Evolutionary conservation across 2,113 vertebrate genomes (phyloP), one percentile per base, ranked within the genome.

Genomic region (Engraulis encrasicolus): DNA sequence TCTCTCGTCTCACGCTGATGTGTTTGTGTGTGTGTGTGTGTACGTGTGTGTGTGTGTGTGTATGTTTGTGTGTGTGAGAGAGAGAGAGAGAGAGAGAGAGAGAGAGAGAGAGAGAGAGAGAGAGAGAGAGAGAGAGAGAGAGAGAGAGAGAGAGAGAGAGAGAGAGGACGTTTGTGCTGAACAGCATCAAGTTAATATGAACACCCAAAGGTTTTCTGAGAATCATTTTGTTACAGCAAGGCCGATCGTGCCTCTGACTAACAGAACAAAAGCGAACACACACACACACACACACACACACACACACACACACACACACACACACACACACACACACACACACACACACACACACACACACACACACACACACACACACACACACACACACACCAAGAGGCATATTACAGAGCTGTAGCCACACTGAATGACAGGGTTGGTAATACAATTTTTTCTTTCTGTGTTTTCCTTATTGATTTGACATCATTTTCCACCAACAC

Each of bases 141-240:
- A n/a, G n/a, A n/a, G n/a, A n/a, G 83, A 84, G 87, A 90, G 61
- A 52, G 18, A 40, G 82, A 82, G 50, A 36, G 49, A 31, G 80
- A 79, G 77, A 45, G 40, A 45, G 40, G 40, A 45, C 40, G 40
- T 45, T n/a, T 45, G 66, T 74, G 66, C 27, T 31, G 31, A 74
- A 74, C 27, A 15, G 66, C 66, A 36, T 36, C 66, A 36, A 34
- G 66, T 36, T 74, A 17, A 36, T 74, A 74, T 74, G 66, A 14
- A 74, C 15, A 17, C 27, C 15, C 27, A 31, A 74, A 12, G 66
- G n/a, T n/a, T 34, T 3, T 15, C 31, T 14, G 27, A 31, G 66
- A 74, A 31, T 27, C 31, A n/a, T 74, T 34, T 36, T 23, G 7
- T 66, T 66, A 66, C 2, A n/a, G n/a, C 23, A 66, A 14, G 58